These are phyloP conservation scores for Oceanodroma tethys DNA, from an alignment of 2,113 vertebrate species.

Conservation along the genomic window DNA sequence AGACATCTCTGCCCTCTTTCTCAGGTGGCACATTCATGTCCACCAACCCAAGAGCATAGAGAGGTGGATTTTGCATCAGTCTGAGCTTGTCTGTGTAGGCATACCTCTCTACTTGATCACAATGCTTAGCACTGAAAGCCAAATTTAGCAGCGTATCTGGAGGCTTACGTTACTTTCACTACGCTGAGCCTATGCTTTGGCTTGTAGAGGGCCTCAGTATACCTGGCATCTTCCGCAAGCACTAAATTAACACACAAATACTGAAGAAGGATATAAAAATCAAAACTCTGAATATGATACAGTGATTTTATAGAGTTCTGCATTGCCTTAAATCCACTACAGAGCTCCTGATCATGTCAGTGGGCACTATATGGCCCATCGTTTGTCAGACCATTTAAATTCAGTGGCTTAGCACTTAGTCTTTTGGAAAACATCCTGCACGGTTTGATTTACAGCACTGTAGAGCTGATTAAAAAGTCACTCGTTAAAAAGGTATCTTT, in stretches of 20 bases:
- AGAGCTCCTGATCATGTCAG: neutral
- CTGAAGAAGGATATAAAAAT: neutral
- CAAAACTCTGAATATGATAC: neutral
- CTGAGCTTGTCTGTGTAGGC: accelerated
- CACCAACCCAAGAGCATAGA: neutral
- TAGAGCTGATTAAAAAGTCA: conserved; percentile 54
- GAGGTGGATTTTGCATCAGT: neutral
- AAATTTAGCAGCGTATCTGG: neutral
- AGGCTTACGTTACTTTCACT: neutral
- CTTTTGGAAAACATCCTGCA: neutral
- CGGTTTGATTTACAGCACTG: conserved; percentile 8
- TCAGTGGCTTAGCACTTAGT: neutral
- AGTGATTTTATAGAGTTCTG: neutral
- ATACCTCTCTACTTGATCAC: neutral
- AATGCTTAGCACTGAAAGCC: neutral
- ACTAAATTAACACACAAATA: neutral
- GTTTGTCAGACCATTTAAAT: neutral
- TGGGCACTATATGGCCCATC: neutral
- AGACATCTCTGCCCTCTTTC: neutral
- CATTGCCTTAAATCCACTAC: neutral
- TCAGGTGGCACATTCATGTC: neutral
- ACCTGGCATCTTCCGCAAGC: neutral
- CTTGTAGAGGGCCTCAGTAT: neutral
- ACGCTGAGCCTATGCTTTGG: neutral
- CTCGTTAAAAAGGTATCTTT: conserved; percentile 59